Percentiles rank a stretch among this genome's conserved stretches.
These are phyloP conservation scores for Zoanthus sociatus DNA, from an alignment of 92 coral and sea anemone species.

Conservation along the genomic window DNA sequence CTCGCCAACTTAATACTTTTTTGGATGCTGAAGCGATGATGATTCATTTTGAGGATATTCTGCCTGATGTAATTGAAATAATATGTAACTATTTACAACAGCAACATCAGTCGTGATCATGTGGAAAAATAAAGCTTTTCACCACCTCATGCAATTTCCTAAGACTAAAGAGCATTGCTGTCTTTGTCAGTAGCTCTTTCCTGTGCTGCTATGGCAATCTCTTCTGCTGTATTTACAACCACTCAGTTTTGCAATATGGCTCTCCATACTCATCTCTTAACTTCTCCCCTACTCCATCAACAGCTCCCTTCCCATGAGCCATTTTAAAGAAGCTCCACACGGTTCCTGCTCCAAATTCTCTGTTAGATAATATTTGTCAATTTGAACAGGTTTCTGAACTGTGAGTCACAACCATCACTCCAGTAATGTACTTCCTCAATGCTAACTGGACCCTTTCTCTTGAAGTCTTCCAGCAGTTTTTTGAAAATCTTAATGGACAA, in stretches of 20 bases:
- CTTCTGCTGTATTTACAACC: constrained; percentile 56
- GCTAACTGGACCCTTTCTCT: not conserved
- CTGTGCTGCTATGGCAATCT: constrained; percentile 22
- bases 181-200: constrained; percentile 38
- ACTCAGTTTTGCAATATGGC: constrained; percentile 48
- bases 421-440: constrained; percentile 3
- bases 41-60: constrained; percentile 32
- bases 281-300: constrained; percentile 43
- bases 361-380: constrained; percentile 17
- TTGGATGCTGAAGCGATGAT: constrained; percentile 3
- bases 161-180: constrained; percentile 1
- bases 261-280: constrained; percentile 49
- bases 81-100: constrained; percentile 18
- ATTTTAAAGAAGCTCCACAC: constrained; percentile 56
- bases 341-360: constrained; percentile 41
- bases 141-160: constrained; percentile 15
- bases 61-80: constrained; percentile 19
- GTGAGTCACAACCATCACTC: constrained; percentile 22
- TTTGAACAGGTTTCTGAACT: constrained; percentile 1
- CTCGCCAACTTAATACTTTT: constrained; percentile 26
- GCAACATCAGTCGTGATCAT: constrained; percentile 21
- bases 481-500: constrained; percentile 37
- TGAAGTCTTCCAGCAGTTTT: not conserved
- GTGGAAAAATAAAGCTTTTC: constrained; percentile 24
- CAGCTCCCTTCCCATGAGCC: constrained; percentile 61